These are phyloP conservation scores for Arenaria interpres DNA, from an alignment of 2,113 vertebrate genomes.

Conservation along the genomic window DNA sequence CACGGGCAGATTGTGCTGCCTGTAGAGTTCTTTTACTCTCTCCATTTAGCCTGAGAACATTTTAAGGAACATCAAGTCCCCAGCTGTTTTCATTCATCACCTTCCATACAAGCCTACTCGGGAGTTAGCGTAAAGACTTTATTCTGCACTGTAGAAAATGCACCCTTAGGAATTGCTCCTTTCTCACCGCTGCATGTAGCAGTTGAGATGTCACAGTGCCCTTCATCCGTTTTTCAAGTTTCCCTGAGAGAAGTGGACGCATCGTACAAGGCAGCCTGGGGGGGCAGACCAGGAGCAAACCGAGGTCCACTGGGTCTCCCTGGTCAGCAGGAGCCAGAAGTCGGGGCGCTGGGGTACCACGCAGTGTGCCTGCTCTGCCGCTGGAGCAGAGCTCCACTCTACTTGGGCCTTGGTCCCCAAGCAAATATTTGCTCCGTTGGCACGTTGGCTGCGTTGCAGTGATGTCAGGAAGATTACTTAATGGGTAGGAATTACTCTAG, in stretches of 20 bases:
- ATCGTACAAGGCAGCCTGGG: not conserved
- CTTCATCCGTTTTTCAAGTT: not conserved
- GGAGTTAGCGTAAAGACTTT: not conserved
- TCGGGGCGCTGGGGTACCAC: accelerated
- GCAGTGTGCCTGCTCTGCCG: accelerated
- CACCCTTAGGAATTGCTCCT: not conserved
- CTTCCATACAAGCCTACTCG: not conserved
- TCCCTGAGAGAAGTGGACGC: not conserved
- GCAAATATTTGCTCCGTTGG: not conserved
- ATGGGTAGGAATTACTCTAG: not conserved
- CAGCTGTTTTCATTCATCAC: not conserved
- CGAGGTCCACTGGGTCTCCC: not conserved
- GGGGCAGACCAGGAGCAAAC: not conserved
- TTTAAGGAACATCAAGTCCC: not conserved
- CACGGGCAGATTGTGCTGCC: not conserved
- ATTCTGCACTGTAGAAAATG: not conserved
- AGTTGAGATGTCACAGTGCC: not conserved
- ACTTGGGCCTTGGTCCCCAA: not conserved
- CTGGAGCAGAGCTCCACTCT: not conserved
- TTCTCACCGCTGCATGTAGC: not conserved
- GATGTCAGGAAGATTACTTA: not conserved
- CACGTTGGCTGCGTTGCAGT: not conserved
- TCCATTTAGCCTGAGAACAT: not conserved
- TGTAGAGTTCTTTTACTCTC: not conserved
- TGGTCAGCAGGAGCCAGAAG: not conserved